These are phyloP conservation scores for Todiramphus chloris DNA, from an alignment of 2,113 vertebrate species.

Conservation along the genomic window DNA sequence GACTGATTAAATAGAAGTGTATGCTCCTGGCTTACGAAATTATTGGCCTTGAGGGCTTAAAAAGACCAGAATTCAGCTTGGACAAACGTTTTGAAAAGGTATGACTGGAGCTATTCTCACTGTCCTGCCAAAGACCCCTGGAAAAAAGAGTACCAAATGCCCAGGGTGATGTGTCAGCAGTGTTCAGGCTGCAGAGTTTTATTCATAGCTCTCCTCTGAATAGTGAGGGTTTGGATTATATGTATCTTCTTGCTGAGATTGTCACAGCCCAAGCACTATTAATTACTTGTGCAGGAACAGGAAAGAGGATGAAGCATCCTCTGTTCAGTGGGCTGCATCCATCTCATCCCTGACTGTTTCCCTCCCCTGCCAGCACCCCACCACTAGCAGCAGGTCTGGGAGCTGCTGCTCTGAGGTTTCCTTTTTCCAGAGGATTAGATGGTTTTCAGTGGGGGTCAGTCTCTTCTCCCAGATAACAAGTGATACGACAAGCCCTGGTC, in stretches of 20 bases:
- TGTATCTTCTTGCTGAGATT: not conserved
- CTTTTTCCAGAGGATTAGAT: not conserved
- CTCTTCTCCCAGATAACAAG: too few relatives aligned
- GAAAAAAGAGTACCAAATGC: not conserved
- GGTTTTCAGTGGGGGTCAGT: not conserved
- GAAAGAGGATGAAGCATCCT: not conserved
- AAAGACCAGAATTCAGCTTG: not conserved
- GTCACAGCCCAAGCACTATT: not conserved
- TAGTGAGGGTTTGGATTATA: not conserved
- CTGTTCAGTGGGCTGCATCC: not conserved
- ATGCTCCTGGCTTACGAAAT: not conserved
- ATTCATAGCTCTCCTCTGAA: not conserved
- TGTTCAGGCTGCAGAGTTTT: not conserved
- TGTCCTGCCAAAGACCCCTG: not conserved
- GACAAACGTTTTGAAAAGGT: not conserved
- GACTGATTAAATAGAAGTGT: not conserved
- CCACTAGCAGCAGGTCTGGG: not conserved
- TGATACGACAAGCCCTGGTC: too few relatives aligned
- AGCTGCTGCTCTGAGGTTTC: not conserved
- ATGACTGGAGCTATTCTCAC: fast-evolving
- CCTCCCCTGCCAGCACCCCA: not conserved
- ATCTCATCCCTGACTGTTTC: not conserved
- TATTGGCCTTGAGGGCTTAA: not conserved
- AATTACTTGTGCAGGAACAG: not conserved
- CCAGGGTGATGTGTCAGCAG: not conserved